Percentiles rank a stretch among this genome's conserved stretches.
Conservation (phyloP, 2,797 vertebrate species). For the Gallinago nigripennis region DNA sequence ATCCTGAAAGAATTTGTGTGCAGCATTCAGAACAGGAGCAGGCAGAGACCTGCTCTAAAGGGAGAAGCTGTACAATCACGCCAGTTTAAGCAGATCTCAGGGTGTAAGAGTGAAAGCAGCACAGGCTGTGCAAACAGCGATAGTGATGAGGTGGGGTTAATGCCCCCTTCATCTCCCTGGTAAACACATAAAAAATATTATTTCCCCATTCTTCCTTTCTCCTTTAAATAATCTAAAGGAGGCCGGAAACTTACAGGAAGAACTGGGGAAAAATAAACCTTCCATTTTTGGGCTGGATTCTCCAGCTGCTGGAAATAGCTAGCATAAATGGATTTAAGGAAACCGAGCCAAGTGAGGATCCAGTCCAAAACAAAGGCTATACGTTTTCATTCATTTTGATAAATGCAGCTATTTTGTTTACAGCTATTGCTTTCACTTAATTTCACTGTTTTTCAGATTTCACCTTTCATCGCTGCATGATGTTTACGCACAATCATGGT, state of each 20-base stretch:
- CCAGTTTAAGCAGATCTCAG: not conserved
- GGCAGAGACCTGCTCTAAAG: not conserved
- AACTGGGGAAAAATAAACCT: not conserved
- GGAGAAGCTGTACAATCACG: not conserved
- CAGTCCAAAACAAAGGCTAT: not conserved
- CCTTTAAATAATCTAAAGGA: not conserved
- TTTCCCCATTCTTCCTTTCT: not conserved
- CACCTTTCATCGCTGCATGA: not conserved
- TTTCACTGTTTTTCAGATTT: conserved; percentile 26
- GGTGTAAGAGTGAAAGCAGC: not conserved
- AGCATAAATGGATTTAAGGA: not conserved
- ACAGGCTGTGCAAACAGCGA: not conserved
- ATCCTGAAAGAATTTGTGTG: not conserved
- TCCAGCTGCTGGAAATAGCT: not conserved
- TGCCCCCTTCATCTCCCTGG: not conserved
- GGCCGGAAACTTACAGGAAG: not conserved
- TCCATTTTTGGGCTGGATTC: not conserved
- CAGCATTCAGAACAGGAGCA: not conserved
- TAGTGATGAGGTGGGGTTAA: not conserved
- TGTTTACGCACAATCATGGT: not conserved
- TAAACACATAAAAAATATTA: not conserved
- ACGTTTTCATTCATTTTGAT: not conserved
- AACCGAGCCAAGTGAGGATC: not conserved
- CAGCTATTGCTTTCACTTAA: not conserved
- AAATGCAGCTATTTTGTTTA: not conserved